phyloP scores from a whole-genome alignment of 2,797 vertebrate species.

The Setipinna tenuifilis region DNA sequence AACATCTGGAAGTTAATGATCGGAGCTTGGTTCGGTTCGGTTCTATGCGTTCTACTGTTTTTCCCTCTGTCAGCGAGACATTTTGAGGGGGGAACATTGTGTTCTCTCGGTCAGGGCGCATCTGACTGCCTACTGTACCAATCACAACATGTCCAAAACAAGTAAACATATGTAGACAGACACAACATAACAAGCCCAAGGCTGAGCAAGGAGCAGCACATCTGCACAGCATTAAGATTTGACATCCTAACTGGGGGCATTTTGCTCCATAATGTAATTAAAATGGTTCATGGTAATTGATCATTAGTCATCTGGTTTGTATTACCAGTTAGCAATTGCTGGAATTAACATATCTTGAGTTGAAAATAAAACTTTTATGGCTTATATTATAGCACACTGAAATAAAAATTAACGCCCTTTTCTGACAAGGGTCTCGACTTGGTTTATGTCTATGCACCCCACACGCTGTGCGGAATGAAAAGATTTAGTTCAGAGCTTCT shows the following conservation, averaged over 20 bases:
- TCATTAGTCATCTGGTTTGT: neutral
- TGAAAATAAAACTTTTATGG: neutral
- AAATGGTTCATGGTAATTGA: neutral
- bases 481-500: neutral
- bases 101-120: neutral
- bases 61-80: neutral
- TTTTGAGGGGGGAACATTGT: neutral
- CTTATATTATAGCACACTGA: neutral
- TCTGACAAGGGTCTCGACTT: too few species aligned
- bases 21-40: neutral
- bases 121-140: neutral
- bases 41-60: neutral
- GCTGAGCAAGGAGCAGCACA: neutral
- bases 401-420: neutral
- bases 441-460: too few species aligned
- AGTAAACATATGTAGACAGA: neutral
- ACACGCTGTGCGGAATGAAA: neutral
- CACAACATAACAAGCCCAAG: neutral
- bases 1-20: slow-evolving; percentile 25
- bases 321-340: neutral
- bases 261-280: neutral
- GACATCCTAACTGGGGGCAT: neutral
- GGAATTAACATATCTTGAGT: neutral
- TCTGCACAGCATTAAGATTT: neutral
- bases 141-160: neutral